These are phyloP conservation scores for Eumeta japonica DNA, from an alignment of 1,140 invertebrate genomes.

Conservation along the genomic window DNA sequence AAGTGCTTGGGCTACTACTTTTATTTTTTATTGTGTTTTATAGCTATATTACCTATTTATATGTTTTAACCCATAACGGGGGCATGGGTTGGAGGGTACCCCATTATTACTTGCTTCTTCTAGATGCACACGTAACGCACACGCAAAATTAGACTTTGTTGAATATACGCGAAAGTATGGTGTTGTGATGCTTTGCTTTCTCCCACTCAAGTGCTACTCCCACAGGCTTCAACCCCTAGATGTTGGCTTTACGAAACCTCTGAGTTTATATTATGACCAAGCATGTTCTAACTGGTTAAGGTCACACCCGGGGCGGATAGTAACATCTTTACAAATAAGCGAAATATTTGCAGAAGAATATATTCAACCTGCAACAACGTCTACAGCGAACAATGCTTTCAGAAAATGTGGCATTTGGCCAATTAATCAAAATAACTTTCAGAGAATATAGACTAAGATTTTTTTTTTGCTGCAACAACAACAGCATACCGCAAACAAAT, in stretches of 20 bases:
- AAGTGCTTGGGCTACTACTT: too few species aligned
- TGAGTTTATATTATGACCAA: conserved; percentile 28
- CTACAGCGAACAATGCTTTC: conserved; percentile 37
- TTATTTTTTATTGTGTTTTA: too few species aligned
- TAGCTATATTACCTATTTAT: too few species aligned
- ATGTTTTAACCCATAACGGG: too few species aligned
- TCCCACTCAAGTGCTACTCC: conserved; percentile 35
- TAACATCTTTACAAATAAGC: conserved; percentile 21
- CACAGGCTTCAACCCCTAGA: conserved; percentile 36
- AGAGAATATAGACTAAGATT: conserved; percentile 29
- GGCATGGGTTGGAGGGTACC: too few species aligned
- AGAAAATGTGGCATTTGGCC: conserved; percentile 37
- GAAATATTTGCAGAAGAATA: conserved; percentile 31
- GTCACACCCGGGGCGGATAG: conserved; percentile 14
- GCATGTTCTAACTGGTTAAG: conserved; percentile 16
- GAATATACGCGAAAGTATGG: conserved; percentile 17
- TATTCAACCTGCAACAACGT: conserved; percentile 27
- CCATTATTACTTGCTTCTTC: conserved; percentile 25
- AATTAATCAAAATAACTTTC: conserved; percentile 31
- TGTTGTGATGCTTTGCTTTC: conserved; percentile 23
- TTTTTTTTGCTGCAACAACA: conserved; percentile 24
- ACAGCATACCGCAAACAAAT: conserved; percentile 11
- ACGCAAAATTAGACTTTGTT: conserved; percentile 18
- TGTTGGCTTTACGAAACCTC: conserved; percentile 35
- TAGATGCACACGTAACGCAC: conserved; percentile 27